Evolutionary conservation across 2,797 vertebrate genomes (phyloP).

Genomic region (Gorsachius magnificus): DNA sequence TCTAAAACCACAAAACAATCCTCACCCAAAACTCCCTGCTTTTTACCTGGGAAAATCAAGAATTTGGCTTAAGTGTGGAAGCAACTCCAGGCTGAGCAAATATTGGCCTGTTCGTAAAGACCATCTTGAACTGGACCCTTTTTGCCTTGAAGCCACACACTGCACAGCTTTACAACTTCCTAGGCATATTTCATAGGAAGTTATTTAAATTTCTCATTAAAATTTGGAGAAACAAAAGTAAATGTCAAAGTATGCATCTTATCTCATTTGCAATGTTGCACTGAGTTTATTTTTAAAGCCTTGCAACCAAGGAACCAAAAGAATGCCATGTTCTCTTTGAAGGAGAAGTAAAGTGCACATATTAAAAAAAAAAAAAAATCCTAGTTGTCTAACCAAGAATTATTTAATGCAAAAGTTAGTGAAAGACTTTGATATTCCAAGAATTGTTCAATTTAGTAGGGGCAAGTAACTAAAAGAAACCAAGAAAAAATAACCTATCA

Average conservation of each 20-base stretch:
- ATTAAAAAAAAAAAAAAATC: neutral
- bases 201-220: slow-evolving; percentile 50
- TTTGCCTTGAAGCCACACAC: neutral
- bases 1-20: neutral
- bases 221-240: slow-evolving; percentile 50
- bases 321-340: slow-evolving; percentile 21
- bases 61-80: neutral
- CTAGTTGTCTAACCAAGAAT: neutral
- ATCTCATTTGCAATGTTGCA: slow-evolving; percentile 28
- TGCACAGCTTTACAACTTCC: neutral
- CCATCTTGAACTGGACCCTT: neutral
- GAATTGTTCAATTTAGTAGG: neutral
- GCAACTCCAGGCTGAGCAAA: neutral
- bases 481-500: neutral
- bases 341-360: neutral
- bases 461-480: neutral
- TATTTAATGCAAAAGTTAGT: neutral
- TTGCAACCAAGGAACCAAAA: slow-evolving; percentile 40
- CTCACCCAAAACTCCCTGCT: neutral
- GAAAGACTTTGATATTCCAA: neutral
- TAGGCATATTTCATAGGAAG: neutral
- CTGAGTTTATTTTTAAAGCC: slow-evolving; percentile 57
- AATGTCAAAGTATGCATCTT: slow-evolving; percentile 41
- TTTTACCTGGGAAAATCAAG: neutral
- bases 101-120: neutral